phyloP scores from a whole-genome alignment of 2,888 invertebrate species.

The Microctonus aethiopoides region DNA sequence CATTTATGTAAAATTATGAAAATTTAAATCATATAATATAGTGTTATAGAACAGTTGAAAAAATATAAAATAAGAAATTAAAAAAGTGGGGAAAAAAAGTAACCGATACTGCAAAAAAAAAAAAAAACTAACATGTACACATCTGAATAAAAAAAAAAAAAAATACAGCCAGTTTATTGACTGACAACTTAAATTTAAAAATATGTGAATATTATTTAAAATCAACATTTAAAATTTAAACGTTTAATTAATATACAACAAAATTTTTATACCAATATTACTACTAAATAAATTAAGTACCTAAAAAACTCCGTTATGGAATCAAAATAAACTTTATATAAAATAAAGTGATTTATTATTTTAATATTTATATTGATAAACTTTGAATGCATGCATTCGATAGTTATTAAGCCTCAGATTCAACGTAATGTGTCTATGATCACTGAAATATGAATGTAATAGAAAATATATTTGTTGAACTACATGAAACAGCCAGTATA shows the following conservation, averaged over 20 bases:
- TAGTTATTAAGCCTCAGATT: slow-evolving; percentile 18
- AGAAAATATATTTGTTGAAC: not conserved
- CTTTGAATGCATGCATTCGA: slow-evolving; percentile 1
- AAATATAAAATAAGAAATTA: not conserved
- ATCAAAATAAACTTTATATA: not conserved
- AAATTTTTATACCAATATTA: slow-evolving; percentile 37
- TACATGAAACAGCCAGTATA: not conserved
- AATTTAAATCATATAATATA: not conserved
- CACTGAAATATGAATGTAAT: slow-evolving; percentile 20
- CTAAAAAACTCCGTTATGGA: not conserved
- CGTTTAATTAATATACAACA: slow-evolving; percentile 41
- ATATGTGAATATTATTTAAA: too few species aligned
- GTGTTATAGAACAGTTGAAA: not conserved
- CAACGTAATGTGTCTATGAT: slow-evolving; percentile 21
- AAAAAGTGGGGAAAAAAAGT: not conserved
- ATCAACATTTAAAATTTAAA: slow-evolving; percentile 35
- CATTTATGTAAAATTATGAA: not conserved
- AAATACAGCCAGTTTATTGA: not conserved
- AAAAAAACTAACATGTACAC: not conserved
- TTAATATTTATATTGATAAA: not conserved
- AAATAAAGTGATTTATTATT: not conserved
- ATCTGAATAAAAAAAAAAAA: too few species aligned
- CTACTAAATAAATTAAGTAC: slow-evolving; percentile 39
- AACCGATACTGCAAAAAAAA: not conserved
- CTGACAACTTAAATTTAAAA: not conserved